These are phyloP conservation scores for Leptinotarsa texana DNA, from an alignment of 1,140 invertebrate species.

Conservation along the genomic window DNA sequence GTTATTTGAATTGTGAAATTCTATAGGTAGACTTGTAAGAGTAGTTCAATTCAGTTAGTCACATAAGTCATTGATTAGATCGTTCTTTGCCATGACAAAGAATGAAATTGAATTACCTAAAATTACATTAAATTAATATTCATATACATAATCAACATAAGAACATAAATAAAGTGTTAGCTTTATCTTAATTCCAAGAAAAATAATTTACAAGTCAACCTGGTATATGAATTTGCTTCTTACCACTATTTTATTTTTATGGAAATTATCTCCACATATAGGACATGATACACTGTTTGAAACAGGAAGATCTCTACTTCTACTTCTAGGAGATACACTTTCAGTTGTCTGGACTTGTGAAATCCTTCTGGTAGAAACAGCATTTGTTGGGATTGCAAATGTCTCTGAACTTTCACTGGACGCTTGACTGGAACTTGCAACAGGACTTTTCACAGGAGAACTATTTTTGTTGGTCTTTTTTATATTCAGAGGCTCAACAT, in stretches of 20 bases:
- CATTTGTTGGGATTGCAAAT: neutral
- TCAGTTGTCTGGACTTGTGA: neutral
- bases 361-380: neutral
- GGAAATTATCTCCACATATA: constrained; percentile 7
- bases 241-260: constrained; percentile 16
- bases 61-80: too few relatives aligned
- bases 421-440: neutral
- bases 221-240: neutral
- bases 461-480: neutral
- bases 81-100: too few relatives aligned
- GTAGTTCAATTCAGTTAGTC: too few relatives aligned
- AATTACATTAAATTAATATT: too few relatives aligned
- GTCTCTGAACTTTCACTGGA: neutral
- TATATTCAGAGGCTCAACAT: neutral
- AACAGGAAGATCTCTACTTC: neutral
- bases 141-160: too few relatives aligned
- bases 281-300: constrained; percentile 11
- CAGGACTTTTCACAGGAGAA: neutral
- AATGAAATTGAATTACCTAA: too few relatives aligned
- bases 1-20: too few relatives aligned
- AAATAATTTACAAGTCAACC: too few relatives aligned
- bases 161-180: too few relatives aligned
- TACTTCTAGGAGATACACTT: neutral
- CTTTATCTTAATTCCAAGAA: too few relatives aligned
- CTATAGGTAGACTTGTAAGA: too few relatives aligned